A percentile compares a stretch with the other conserved stretches of the same genome.
Conservation (phyloP, 2,888 invertebrate species). For the Euplagia quadripunctaria region DNA sequence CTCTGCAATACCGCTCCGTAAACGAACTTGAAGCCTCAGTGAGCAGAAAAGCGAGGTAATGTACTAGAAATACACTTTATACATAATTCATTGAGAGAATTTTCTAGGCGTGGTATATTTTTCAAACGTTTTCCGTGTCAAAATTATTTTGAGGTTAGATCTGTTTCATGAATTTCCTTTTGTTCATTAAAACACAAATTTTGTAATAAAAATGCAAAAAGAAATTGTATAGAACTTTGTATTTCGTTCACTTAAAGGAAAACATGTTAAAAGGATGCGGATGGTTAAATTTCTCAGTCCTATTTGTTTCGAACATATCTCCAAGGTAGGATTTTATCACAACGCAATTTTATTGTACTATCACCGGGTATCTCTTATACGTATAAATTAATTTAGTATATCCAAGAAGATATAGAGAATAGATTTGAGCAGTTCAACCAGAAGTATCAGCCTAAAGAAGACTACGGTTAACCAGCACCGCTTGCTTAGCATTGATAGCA, state of each 20-base stretch:
- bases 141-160: conserved; percentile 29
- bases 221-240: background rate
- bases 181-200: conserved; percentile 13
- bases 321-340: no score
- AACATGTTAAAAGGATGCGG: background rate
- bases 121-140: conserved; percentile 21
- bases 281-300: no score
- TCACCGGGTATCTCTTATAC: no score
- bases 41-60: conserved; percentile 38
- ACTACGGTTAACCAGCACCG: no score
- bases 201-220: background rate
- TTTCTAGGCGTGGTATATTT: conserved; percentile 26
- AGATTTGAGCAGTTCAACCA: no score
- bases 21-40: conserved; percentile 18
- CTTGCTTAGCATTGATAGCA: no score
- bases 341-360: no score
- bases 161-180: conserved; percentile 27
- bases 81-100: conserved; percentile 41
- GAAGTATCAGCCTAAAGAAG: no score
- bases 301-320: no score
- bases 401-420: no score
- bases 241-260: background rate
- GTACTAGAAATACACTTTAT: conserved; percentile 39
- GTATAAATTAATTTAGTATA: no score
- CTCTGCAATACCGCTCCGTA: background rate